Conservation (phyloP, 37 sponge, comb jelly and placozoan genomes). For the Oopsacas minuta region DNA sequence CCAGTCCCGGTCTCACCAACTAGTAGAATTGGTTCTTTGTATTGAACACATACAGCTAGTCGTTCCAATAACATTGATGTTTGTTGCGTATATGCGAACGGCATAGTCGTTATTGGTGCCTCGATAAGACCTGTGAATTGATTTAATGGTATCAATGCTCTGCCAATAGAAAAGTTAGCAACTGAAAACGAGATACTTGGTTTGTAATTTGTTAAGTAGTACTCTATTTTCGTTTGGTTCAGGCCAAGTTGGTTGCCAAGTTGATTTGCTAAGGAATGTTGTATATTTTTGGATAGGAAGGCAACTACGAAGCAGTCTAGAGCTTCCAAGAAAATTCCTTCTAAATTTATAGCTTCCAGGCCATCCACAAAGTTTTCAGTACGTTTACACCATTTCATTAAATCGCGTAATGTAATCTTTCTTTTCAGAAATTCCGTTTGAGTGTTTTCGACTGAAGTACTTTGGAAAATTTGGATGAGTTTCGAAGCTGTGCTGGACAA, state of each 20-base stretch:
- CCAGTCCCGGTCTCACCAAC: conserved; percentile 98
- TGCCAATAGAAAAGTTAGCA: conserved; percentile 7
- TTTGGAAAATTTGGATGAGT: background rate
- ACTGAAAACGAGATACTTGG: background rate
- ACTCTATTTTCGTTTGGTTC: background rate
- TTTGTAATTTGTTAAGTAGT: background rate
- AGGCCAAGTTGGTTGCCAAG: background rate
- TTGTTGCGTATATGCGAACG: conserved; percentile 65
- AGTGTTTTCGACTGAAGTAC: background rate
- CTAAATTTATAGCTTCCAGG: background rate
- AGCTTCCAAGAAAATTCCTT: conserved; percentile 17
- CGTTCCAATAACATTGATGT: conserved; percentile 66
- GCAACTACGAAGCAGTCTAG: background rate
- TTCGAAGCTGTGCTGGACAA: background rate
- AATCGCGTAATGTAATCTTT: background rate
- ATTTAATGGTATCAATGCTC: background rate
- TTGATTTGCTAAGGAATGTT: background rate
- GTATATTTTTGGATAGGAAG: background rate
- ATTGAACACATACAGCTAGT: conserved; percentile 58
- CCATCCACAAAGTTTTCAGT: background rate
- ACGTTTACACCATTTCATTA: conserved; percentile 16
- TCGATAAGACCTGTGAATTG: background rate
- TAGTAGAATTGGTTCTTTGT: conserved; percentile 75
- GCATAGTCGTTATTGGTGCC: conserved; percentile 6
- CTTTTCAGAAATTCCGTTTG: background rate